Evolutionary conservation across 1,140 invertebrate species (phyloP).

Genomic region (Cydia splendana): DNA sequence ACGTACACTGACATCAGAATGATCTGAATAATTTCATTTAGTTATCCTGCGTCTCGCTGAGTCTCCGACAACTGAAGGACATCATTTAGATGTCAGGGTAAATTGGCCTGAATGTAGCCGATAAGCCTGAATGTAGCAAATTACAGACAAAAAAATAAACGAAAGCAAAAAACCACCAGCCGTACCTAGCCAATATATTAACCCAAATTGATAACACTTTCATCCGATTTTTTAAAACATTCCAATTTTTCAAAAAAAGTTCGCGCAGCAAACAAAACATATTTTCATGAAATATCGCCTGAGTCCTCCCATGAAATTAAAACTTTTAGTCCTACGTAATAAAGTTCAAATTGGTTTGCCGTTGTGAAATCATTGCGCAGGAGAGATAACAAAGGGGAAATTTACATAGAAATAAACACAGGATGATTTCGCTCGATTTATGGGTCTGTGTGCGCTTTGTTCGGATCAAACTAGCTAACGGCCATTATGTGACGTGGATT

Average conservation of each 20-base stretch:
- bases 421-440: conserved; percentile 47
- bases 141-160: not conserved
- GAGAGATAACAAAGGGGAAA: conserved; percentile 48
- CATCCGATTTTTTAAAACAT: conserved; percentile 14
- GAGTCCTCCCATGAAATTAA: too few relatives aligned
- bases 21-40: too few relatives aligned
- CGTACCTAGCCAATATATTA: not conserved
- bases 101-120: conserved; percentile 32
- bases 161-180: not conserved
- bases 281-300: conserved; percentile 19
- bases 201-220: conserved; percentile 24
- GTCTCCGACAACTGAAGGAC: too few relatives aligned
- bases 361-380: conserved; percentile 41
- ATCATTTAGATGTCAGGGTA: too few relatives aligned
- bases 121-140: too few relatives aligned
- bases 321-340: not conserved
- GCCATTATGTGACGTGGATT: conserved; percentile 43
- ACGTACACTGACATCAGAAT: too few relatives aligned
- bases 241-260: conserved; percentile 26
- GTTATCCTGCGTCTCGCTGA: too few relatives aligned
- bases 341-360: not conserved
- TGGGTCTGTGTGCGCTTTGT: conserved; percentile 44
- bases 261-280: conserved; percentile 17
- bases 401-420: conserved; percentile 52
- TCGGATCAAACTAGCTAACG: conserved; percentile 51